Evolutionary conservation across 1,140 invertebrate species (phyloP).

Genomic region (Pomacea maculata): DNA sequence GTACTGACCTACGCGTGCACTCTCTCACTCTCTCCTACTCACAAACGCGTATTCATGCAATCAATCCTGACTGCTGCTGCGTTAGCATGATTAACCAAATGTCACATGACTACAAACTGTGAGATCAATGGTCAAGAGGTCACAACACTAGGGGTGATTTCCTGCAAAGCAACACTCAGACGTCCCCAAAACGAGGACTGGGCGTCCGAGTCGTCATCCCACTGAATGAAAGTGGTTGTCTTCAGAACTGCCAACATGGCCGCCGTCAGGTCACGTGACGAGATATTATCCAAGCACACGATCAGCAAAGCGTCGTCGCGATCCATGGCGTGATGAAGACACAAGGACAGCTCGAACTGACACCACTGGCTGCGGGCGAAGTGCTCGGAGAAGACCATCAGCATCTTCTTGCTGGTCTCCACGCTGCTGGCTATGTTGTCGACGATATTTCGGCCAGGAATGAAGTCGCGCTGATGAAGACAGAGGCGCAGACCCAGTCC

Average conservation of each 20-base stretch:
- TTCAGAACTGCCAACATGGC: conserved; percentile 14
- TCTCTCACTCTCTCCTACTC: too few relatives aligned
- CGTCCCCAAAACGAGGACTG: conserved; percentile 2
- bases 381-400: conserved; percentile 39
- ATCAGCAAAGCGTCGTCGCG: conserved; percentile 19
- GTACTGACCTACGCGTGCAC: too few relatives aligned
- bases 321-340: conserved; percentile 23
- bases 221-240: conserved; percentile 17
- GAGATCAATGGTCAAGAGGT: too few relatives aligned
- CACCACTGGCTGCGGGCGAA: conserved; percentile 48
- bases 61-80: too few relatives aligned
- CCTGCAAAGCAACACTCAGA: conserved; percentile 5
- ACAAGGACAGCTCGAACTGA: conserved; percentile 63
- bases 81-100: too few relatives aligned
- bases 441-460: conserved; percentile 37
- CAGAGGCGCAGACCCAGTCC: conserved; percentile 31
- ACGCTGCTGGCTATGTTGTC: conserved; percentile 46
- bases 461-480: conserved; percentile 51
- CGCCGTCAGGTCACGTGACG: conserved; percentile 12
- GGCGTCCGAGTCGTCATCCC: conserved; percentile 1
- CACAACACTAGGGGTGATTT: not conserved
- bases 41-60: too few relatives aligned
- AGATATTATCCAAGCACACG: conserved; percentile 27
- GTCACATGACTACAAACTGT: too few relatives aligned
- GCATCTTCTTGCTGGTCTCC: conserved; percentile 36